These are phyloP conservation scores for Cancer borealis DNA, from an alignment of 2,888 invertebrate genomes.

Conservation along the genomic window DNA sequence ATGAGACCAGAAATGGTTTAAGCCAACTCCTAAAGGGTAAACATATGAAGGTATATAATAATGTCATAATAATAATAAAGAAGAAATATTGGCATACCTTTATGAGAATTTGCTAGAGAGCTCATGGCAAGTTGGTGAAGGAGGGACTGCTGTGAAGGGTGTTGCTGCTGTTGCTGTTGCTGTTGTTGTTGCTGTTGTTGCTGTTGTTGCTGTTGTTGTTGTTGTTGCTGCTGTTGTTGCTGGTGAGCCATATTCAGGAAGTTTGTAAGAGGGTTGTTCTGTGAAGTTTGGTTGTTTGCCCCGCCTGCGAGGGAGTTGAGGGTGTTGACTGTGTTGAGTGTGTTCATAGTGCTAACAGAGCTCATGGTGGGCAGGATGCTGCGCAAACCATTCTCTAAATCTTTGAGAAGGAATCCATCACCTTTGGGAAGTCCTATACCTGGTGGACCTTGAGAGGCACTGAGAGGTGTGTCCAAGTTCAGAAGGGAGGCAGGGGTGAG, in stretches of 20 bases:
- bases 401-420: slow-evolving; percentile 80
- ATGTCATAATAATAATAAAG: neutral
- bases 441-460: slow-evolving; percentile 73
- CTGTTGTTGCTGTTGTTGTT: slow-evolving; percentile 73
- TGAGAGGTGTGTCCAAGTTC: slow-evolving; percentile 66
- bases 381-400: slow-evolving; percentile 82
- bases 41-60: no score
- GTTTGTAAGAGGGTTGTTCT: slow-evolving; percentile 78
- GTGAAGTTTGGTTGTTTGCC: slow-evolving; percentile 68
- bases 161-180: slow-evolving; percentile 73
- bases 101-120: slow-evolving; percentile 73
- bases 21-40: no score
- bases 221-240: slow-evolving; percentile 69
- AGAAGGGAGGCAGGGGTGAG: slow-evolving; percentile 68
- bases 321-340: slow-evolving; percentile 74
- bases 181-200: slow-evolving; percentile 71
- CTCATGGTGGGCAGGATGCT: slow-evolving; percentile 81
- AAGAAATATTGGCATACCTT: slow-evolving; percentile 65
- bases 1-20: no score
- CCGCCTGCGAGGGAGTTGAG: slow-evolving; percentile 68
- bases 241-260: slow-evolving; percentile 74
- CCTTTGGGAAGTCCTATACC: slow-evolving; percentile 74
- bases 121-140: slow-evolving; percentile 72
- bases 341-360: slow-evolving; percentile 79
- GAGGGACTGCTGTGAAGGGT: slow-evolving; percentile 76